Evolutionary conservation across 64 coral and sea anemone genomes (phyloP), one percentile per base, ranked within the genome.

Genomic region (Hydrozoanthus tunicans): DNA sequence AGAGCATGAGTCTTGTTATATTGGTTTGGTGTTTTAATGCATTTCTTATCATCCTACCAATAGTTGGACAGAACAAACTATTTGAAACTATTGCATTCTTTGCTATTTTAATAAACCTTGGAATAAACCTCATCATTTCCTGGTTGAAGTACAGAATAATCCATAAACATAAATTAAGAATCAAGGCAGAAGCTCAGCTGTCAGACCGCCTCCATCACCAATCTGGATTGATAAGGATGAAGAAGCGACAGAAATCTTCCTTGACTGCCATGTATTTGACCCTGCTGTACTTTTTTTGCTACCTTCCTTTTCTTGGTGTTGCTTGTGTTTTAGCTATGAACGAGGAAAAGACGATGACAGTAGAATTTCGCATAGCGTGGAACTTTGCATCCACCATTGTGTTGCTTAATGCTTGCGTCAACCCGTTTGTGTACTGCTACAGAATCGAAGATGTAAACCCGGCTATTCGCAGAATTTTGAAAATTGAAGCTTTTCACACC

Each of bases 161-260:
- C 51, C 51, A 15, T 9, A 77, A 77, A 77, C 51, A 77, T 26
- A 43, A 43, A 2, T 43, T 43, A 43, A 43, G 32, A 43, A 43
- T 43, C 32, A 43, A 43, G 32, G 32, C 74, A 14, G 74, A 77
- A 11, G 53, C 9, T 52, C 74, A 77, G 74, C 15, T 77, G 74
- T 77, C 74, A 77, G 9, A 52, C 51, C 74, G 74, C 9, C 26
- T 77, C 14, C 74, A 77, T 77, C 51, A 77, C 61, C 7, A 77
- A 15, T 26, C 74, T 43, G 14, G 74, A 12, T 11, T 4, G 53
- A 13, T 14, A 5, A 13, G 13, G 6, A 52, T 77, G 12, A 53
- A 14, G 53, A 26, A 52, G 6, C 15, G 74, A 5, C 12, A 55
- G 74, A 77, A 77, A 77, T 51, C 74, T 5, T 77, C 74, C 4